phyloP scores from a whole-genome alignment of 1,140 invertebrate species.

The Drosophila novamexicana region DNA sequence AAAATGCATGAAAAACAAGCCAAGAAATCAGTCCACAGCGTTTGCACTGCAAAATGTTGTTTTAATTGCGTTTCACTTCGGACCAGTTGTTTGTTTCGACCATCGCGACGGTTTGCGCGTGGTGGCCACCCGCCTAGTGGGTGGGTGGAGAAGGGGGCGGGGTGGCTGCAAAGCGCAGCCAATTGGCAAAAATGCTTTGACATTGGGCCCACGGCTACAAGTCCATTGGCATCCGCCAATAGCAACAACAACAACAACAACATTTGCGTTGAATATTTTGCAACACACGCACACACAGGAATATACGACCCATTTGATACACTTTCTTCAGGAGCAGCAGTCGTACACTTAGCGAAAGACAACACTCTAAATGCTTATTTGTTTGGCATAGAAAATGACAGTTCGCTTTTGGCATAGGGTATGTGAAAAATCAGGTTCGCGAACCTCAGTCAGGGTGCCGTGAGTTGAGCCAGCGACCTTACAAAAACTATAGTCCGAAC shows the following conservation, averaged over 20 bases:
- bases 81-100: conserved; percentile 13
- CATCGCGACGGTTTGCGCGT: not conserved
- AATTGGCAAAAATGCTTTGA: conserved; percentile 45
- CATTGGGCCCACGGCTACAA: not conserved
- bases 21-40: conserved; percentile 24
- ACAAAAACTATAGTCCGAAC: too few species aligned
- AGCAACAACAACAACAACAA: not conserved
- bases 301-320: too few species aligned
- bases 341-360: too few species aligned
- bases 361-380: too few species aligned
- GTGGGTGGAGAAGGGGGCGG: not conserved
- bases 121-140: not conserved
- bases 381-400: too few species aligned
- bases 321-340: too few species aligned
- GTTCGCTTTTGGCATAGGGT: too few species aligned
- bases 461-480: too few species aligned
- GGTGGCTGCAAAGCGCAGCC: conserved; percentile 11
- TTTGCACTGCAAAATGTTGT: conserved; percentile 18
- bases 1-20: conserved; percentile 20
- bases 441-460: too few species aligned
- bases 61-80: conserved; percentile 13
- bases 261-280: too few species aligned
- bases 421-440: too few species aligned
- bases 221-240: not conserved
- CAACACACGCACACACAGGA: too few species aligned